Conservation (phyloP, 2,113 vertebrate genomes). For the Haemorhous mexicanus region DNA sequence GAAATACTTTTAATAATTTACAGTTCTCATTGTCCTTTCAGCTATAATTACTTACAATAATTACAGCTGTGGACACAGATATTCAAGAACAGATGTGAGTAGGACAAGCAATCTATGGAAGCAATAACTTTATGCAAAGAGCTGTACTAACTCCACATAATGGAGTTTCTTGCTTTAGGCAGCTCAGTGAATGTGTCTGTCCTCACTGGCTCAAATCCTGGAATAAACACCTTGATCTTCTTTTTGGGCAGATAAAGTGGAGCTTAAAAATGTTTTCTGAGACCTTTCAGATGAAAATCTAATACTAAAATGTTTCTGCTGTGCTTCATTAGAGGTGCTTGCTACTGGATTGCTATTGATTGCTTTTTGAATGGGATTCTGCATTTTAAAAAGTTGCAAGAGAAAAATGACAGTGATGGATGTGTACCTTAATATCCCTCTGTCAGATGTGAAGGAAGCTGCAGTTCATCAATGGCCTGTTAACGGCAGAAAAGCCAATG, state of each 20-base stretch:
- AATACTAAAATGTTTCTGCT: conserved; percentile 13
- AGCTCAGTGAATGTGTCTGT: not conserved
- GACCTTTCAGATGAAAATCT: conserved; percentile 12
- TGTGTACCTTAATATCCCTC: not conserved
- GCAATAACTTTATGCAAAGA: not conserved
- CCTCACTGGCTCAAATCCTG: not conserved
- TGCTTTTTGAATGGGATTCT: conserved; percentile 23
- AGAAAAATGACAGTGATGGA: conserved; percentile 14
- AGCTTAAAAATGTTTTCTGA: not conserved
- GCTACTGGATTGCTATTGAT: conserved; percentile 17
- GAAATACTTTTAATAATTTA: not conserved
- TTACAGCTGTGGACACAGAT: not conserved
- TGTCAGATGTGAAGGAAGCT: conserved; percentile 7
- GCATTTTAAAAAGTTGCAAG: conserved; percentile 17
- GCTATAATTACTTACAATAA: not conserved
- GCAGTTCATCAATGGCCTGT: conserved; percentile 25
- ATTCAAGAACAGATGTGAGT: not conserved
- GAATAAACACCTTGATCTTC: not conserved
- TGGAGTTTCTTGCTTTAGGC: not conserved
- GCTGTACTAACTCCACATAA: not conserved
- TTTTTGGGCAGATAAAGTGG: not conserved
- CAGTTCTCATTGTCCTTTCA: not conserved
- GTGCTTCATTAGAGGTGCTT: not conserved
- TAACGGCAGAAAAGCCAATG: conserved; percentile 17
- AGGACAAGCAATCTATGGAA: not conserved